phyloP scores from a whole-genome alignment of 2,888 invertebrate genomes.

The Agrochola macilenta region DNA sequence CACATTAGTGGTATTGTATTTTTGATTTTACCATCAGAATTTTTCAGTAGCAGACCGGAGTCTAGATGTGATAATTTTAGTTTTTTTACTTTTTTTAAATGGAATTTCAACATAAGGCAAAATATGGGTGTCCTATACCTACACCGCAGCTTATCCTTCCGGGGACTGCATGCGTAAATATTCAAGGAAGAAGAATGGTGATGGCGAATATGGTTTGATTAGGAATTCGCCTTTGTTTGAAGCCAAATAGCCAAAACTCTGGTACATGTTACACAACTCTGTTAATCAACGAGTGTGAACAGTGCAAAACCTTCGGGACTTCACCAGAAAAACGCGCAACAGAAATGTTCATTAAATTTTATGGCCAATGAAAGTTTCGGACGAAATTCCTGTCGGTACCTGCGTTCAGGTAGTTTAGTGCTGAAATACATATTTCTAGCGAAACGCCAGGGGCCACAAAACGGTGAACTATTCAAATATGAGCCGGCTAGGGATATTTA shows the following conservation, averaged over 20 bases:
- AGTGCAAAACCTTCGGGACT: conserved; percentile 32
- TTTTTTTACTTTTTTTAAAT: not conserved
- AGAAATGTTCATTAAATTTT: conserved; percentile 75
- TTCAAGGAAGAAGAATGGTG: not conserved
- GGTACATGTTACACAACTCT: conserved; percentile 9
- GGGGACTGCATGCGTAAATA: not conserved
- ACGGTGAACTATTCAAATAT: conserved; percentile 80
- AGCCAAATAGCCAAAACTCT: conserved; percentile 1
- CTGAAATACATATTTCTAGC: conserved; percentile 82
- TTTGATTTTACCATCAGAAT: too few relatives aligned
- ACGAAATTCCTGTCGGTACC: conserved; percentile 68
- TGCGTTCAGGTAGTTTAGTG: conserved; percentile 56
- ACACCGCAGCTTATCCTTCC: not conserved
- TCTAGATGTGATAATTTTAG: not conserved
- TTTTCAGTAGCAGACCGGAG: not conserved
- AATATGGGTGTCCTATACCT: not conserved
- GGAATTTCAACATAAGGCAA: not conserved
- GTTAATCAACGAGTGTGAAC: conserved; percentile 25
- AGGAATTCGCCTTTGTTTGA: not conserved
- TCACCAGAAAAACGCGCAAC: conserved; percentile 47
- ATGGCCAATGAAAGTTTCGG: conserved; percentile 71
- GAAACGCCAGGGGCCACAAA: conserved; percentile 71
- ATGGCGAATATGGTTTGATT: too few relatives aligned
- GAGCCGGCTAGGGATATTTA: conserved; percentile 72
- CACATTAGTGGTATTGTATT: too few relatives aligned